These are phyloP conservation scores for Scolopax bukidnonensis DNA, from an alignment of 2,797 vertebrate species.

Conservation along the genomic window DNA sequence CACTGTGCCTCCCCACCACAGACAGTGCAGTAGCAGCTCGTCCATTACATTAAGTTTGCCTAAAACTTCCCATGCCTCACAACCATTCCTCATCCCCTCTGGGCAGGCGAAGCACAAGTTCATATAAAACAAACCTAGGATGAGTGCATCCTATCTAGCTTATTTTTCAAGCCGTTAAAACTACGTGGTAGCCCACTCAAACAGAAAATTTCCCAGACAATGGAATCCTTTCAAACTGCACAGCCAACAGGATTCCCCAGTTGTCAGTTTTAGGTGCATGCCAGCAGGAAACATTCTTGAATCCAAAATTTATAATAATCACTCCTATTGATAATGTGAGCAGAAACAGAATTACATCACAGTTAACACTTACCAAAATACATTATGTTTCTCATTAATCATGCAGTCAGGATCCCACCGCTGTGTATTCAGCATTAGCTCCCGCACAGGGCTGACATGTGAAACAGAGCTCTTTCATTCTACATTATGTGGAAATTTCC, in stretches of 20 bases:
- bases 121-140: conserved; percentile 33
- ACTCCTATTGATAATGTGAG: conserved; percentile 40
- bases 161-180: conserved; percentile 48
- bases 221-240: conserved; percentile 62
- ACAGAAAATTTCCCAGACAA: conserved; percentile 56
- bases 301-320: conserved; percentile 40
- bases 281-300: conserved; percentile 29
- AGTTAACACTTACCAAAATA: conserved; percentile 94
- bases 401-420: conserved; percentile 83
- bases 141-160: conserved; percentile 54
- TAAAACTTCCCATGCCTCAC: conserved; percentile 69
- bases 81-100: conserved; percentile 9
- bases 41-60: conserved; percentile 70
- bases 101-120: conserved; percentile 62
- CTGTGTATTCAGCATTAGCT: conserved; percentile 83
- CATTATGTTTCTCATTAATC: conserved; percentile 93
- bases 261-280: conserved; percentile 48
- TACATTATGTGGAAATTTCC: conserved; percentile 72
- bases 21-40: conserved; percentile 39
- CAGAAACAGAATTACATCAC: conserved; percentile 60
- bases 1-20: conserved; percentile 11
- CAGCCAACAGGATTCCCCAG: conserved; percentile 39
- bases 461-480: conserved; percentile 78
- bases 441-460: conserved; percentile 81
- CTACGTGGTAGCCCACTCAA: conserved; percentile 29